Conservation (phyloP, 2,888 invertebrate species). For the Sminthurinus aureus region DNA sequence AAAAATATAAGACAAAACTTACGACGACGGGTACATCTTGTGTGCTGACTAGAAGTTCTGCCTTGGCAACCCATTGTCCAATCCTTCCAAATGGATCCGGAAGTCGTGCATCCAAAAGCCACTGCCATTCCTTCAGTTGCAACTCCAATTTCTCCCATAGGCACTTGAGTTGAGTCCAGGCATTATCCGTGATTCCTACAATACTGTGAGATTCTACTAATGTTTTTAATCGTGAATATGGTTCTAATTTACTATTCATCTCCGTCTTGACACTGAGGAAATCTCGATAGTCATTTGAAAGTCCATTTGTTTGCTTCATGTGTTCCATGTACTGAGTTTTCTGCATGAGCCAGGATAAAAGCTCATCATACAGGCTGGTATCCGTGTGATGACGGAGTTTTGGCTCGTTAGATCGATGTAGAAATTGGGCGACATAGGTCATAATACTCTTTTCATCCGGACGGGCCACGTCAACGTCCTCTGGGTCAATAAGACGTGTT, state of each 20-base stretch:
- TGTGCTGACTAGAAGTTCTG: constrained; percentile 80
- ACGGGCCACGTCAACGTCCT: constrained; percentile 93
- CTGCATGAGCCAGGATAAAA: constrained; percentile 83
- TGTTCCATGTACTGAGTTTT: constrained; percentile 80
- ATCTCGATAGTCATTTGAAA: constrained; percentile 82
- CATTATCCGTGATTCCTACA: constrained; percentile 80
- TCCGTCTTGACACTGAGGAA: constrained; percentile 81
- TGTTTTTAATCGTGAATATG: constrained; percentile 69
- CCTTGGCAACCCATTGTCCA: constrained; percentile 89
- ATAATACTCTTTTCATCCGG: constrained; percentile 98
- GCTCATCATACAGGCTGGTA: constrained; percentile 76
- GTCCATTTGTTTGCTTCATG: constrained; percentile 76
- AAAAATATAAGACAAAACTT: too few species aligned
- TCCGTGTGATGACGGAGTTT: constrained; percentile 48
- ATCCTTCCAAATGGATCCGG: constrained; percentile 86
- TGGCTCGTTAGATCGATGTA: constrained; percentile 69
- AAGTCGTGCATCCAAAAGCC: constrained; percentile 83
- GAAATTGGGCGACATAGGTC: constrained; percentile 98
- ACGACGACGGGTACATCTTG: constrained; percentile 82
- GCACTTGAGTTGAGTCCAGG: constrained; percentile 74
- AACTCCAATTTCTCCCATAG: constrained; percentile 40
- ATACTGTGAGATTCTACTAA: constrained; percentile 82
- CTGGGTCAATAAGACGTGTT: constrained; percentile 88
- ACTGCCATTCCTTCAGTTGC: constrained; percentile 85
- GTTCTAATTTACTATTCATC: constrained; percentile 74